Conservation (phyloP, 2,888 invertebrate species). For the Salpingus planirostris region DNA sequence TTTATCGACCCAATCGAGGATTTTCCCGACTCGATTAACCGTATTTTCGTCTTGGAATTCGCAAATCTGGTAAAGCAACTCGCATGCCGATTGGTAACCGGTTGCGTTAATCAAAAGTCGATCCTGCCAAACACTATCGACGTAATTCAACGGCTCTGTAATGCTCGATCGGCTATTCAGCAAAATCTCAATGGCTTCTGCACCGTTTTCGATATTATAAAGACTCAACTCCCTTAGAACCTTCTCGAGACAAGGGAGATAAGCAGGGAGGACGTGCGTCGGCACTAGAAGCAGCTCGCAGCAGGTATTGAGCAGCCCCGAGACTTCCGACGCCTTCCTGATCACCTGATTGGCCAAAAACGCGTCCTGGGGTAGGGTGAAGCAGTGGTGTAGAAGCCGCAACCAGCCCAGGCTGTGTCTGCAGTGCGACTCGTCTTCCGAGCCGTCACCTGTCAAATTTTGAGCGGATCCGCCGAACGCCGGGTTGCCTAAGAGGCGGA, state of each 20-base stretch:
- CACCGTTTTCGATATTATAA: constrained; percentile 52
- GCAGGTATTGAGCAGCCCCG: constrained; percentile 60
- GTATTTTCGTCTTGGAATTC: constrained; percentile 50
- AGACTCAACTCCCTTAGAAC: constrained; percentile 62
- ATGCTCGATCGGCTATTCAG: constrained; percentile 48
- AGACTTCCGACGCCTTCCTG: constrained; percentile 55
- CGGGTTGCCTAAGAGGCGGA: constrained; percentile 74
- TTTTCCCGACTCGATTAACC: constrained; percentile 53
- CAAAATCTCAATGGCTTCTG: constrained; percentile 49
- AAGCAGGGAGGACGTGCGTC: constrained; percentile 50
- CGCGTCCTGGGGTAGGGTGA: constrained; percentile 44
- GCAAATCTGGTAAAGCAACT: constrained; percentile 72
- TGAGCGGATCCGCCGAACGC: constrained; percentile 58
- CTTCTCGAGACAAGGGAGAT: constrained; percentile 55
- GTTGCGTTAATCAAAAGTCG: constrained; percentile 34
- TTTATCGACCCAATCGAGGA: constrained; percentile 65
- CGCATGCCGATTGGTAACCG: constrained; percentile 59
- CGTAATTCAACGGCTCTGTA: constrained; percentile 31
- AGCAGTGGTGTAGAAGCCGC: constrained; percentile 69
- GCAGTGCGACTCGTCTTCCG: constrained; percentile 48
- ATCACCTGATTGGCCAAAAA: constrained; percentile 46
- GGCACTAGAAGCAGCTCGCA: constrained; percentile 66
- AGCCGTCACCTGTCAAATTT: constrained; percentile 34
- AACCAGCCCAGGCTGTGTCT: constrained; percentile 66
- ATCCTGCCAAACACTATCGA: constrained; percentile 32